Evolutionary conservation across 2,797 vertebrate genomes (phyloP).

Genomic region (Myiotriccus ornatus): DNA sequence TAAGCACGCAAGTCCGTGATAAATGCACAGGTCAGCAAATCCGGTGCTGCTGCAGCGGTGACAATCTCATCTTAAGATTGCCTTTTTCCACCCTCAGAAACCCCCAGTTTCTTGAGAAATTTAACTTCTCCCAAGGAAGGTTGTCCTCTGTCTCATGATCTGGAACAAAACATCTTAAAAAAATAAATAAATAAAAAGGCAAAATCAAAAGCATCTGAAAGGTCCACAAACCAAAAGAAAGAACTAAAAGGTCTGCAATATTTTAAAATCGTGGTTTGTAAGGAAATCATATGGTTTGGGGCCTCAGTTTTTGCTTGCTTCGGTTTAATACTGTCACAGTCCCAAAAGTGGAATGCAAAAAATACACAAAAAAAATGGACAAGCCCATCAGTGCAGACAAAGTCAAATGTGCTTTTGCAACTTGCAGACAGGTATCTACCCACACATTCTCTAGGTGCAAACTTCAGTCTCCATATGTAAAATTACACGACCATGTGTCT

Average conservation of each 20-base stretch:
- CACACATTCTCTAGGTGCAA: neutral
- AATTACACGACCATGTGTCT: neutral
- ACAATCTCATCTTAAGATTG: neutral
- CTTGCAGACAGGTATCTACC: neutral
- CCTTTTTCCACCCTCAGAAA: neutral
- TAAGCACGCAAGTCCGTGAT: neutral
- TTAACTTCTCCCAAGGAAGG: neutral
- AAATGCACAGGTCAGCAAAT: neutral
- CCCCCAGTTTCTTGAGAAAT: neutral
- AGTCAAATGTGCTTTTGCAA: neutral
- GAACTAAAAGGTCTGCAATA: neutral
- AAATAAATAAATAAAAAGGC: no score
- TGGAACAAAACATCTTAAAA: neutral
- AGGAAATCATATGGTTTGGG: neutral
- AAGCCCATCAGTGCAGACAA: neutral
- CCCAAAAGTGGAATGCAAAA: neutral
- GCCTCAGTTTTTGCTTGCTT: neutral
- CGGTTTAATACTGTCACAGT: neutral
- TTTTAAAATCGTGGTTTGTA: neutral
- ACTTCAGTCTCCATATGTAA: neutral
- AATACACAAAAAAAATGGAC: neutral
- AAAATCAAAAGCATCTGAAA: neutral
- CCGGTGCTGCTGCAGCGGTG: accelerated
- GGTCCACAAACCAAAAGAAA: neutral
- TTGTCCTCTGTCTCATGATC: neutral